Percentiles rank a stretch among this genome's conserved stretches.
These are phyloP conservation scores for Camarhynchus parvulus DNA, from an alignment of 2,113 vertebrate species.

Conservation along the genomic window DNA sequence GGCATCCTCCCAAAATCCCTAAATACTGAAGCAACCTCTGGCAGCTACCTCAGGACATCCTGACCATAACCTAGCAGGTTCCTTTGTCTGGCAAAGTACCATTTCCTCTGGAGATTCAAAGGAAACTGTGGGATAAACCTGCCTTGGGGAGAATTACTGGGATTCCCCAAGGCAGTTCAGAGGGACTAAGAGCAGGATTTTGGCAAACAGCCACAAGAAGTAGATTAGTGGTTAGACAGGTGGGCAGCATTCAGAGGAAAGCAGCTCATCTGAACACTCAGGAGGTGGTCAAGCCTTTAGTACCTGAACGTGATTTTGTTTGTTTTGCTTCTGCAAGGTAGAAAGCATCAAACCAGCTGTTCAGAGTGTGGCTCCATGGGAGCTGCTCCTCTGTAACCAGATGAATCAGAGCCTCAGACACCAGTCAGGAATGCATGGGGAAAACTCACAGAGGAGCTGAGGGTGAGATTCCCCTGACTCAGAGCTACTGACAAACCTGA, in stretches of 20 bases:
- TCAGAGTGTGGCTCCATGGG: background rate
- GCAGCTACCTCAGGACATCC: background rate
- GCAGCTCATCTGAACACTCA: background rate
- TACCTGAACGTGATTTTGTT: background rate
- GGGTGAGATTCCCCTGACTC: background rate
- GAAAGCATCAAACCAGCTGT: background rate
- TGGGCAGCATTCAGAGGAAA: background rate
- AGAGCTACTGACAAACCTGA: background rate
- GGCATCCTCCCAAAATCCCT: background rate
- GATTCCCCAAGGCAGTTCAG: background rate
- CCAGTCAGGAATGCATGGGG: background rate
- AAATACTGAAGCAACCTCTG: background rate
- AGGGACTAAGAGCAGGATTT: background rate
- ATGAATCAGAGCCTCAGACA: background rate
- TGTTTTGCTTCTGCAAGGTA: background rate
- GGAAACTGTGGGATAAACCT: background rate
- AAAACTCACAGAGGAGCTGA: background rate
- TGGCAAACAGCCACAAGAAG: background rate
- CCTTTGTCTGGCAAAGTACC: background rate
- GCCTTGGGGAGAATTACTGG: accelerated
- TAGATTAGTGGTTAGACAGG: slow-evolving; percentile 55
- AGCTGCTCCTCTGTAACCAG: background rate
- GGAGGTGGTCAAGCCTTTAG: background rate
- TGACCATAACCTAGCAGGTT: background rate
- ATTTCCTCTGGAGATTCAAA: background rate